Evolutionary conservation across 2,797 vertebrate genomes (phyloP).

Genomic region (Melanotaenia boesemani): DNA sequence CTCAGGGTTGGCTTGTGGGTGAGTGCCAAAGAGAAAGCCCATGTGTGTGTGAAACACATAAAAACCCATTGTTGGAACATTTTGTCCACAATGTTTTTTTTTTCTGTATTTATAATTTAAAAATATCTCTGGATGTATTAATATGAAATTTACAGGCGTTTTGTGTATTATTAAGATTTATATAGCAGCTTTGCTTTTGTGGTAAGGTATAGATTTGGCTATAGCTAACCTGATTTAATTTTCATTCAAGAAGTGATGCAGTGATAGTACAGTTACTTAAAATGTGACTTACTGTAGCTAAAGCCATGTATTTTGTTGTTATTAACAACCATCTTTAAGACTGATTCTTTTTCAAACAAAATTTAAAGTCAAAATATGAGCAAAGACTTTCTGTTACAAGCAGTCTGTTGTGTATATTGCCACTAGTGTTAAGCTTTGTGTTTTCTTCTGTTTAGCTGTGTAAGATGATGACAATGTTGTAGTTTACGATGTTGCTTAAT

Average conservation of each 20-base stretch:
- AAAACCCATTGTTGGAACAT: conserved; percentile 55
- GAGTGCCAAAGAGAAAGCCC: conserved; percentile 76
- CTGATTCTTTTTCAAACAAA: background rate
- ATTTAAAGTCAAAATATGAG: background rate
- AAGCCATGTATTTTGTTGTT: background rate
- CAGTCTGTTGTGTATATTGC: background rate
- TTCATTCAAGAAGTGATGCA: background rate
- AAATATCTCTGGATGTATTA: conserved; percentile 6
- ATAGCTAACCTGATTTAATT: background rate
- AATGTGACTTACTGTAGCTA: background rate
- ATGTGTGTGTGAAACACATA: conserved; percentile 62
- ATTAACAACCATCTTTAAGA: background rate
- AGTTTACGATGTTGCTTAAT: background rate
- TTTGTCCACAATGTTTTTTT: conserved; percentile 18
- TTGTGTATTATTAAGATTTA: conserved; percentile 24
- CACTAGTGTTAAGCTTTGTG: background rate
- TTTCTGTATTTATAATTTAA: background rate
- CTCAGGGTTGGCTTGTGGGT: conserved; percentile 77
- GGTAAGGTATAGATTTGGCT: background rate
- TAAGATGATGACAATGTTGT: background rate
- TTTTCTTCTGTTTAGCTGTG: background rate
- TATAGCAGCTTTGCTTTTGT: background rate
- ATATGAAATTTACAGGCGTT: conserved; percentile 1
- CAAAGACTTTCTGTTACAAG: background rate
- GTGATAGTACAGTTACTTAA: background rate